Conservation (phyloP, 2,113 vertebrate genomes). For the Anoura caudifer region DNA sequence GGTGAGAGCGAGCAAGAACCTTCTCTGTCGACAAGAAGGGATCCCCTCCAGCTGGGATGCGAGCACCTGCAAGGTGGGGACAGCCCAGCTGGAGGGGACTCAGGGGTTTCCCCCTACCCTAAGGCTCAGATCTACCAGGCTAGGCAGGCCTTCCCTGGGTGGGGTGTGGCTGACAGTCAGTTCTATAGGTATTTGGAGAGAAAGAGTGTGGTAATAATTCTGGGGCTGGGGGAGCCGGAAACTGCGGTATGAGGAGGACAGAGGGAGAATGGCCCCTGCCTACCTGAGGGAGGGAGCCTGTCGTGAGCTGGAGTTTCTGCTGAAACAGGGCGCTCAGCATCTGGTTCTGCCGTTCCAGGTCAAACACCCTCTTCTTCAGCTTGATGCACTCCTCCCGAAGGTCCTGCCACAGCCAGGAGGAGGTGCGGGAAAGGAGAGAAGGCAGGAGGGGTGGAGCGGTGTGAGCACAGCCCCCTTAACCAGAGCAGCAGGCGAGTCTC, state of each 20-base stretch:
- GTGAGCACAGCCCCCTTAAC: neutral
- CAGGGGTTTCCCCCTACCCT: neutral
- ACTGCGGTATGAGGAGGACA: neutral
- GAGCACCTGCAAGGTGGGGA: neutral
- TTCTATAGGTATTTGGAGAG: neutral
- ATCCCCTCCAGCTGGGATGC: neutral
- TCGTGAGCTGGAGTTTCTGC: slow-evolving; percentile 91
- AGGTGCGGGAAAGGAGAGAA: neutral
- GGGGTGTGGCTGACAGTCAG: neutral
- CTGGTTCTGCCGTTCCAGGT: slow-evolving; percentile 96
- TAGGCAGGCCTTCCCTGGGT: neutral
- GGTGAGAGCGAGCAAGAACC: neutral
- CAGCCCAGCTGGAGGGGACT: neutral
- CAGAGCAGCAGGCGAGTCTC: neutral
- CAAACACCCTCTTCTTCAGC: slow-evolving; percentile 95
- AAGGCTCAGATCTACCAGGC: neutral
- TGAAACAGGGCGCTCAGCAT: slow-evolving; percentile 93
- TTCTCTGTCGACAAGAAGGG: neutral
- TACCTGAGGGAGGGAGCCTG: slow-evolving; percentile 90
- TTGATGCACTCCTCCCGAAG: slow-evolving; percentile 97
- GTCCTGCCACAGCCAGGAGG: slow-evolving; percentile 81
- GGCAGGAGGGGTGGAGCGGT: neutral
- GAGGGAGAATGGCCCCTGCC: neutral
- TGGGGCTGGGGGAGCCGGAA: too few relatives aligned
- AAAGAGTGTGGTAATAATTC: too few relatives aligned